Conservation (phyloP, 2,797 vertebrate species). For the Echeneis naucrates region DNA sequence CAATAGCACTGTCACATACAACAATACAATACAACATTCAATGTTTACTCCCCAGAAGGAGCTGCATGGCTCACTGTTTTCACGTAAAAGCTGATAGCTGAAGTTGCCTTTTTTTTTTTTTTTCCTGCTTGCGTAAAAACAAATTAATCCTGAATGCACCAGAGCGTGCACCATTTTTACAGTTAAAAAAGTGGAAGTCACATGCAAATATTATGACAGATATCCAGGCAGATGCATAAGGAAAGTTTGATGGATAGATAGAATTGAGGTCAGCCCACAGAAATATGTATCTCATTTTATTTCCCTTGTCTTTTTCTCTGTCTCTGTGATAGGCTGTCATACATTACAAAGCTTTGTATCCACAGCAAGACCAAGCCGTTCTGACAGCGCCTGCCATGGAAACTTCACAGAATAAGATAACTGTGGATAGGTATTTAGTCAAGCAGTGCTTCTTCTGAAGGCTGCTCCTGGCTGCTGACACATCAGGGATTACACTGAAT, state of each 20-base stretch:
- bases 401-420: conserved; percentile 58
- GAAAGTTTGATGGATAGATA: conserved; percentile 9
- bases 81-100: background rate
- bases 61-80: background rate
- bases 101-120: too few relatives aligned
- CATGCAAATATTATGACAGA: conserved; percentile 17
- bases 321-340: conserved; percentile 49
- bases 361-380: conserved; percentile 35
- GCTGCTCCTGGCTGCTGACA: conserved; percentile 47
- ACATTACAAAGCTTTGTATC: conserved; percentile 52
- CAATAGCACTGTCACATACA: too few relatives aligned
- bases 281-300: conserved; percentile 20
- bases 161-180: background rate
- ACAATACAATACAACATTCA: too few relatives aligned
- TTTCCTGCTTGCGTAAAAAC: background rate
- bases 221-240: background rate
- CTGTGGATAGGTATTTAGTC: conserved; percentile 69
- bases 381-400: conserved; percentile 66
- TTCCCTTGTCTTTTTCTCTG: conserved; percentile 19
- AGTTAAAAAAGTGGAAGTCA: background rate
- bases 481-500: conserved; percentile 40
- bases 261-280: conserved; percentile 14
- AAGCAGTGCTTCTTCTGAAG: conserved; percentile 52
- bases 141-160: background rate
- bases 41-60: background rate